Percentiles rank a stretch among this genome's conserved stretches.
phyloP scores from a whole-genome alignment of 1,140 invertebrate species.

The Thaumatotibia leucotreta region DNA sequence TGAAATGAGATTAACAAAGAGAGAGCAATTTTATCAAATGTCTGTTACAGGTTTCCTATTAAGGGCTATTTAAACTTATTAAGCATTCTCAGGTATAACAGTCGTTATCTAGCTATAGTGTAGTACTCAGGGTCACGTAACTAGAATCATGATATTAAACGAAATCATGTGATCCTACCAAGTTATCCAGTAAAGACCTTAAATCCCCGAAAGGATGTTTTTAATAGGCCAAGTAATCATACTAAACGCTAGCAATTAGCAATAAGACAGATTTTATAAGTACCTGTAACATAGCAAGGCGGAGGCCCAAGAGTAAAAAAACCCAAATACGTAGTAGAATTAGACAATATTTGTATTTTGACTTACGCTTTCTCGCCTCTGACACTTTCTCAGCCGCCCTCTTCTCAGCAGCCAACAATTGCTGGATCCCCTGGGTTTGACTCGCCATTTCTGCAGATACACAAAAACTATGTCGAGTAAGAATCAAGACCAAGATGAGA shows the following conservation, averaged over 20 bases:
- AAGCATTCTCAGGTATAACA: neutral
- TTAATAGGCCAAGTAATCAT: neutral
- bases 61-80: neutral
- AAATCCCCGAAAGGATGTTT: neutral
- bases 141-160: neutral
- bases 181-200: neutral
- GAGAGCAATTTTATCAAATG: neutral
- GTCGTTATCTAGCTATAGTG: neutral
- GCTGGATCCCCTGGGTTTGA: constrained; percentile 99
- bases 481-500: constrained; percentile 60
- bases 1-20: neutral
- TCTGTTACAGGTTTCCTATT: neutral
- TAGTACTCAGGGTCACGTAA: constrained; percentile 1
- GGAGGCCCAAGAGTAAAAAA: constrained; percentile 14
- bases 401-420: constrained; percentile 98
- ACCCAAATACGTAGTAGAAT: constrained; percentile 34
- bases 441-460: constrained; percentile 91
- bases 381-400: constrained; percentile 98
- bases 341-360: constrained; percentile 13
- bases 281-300: neutral
- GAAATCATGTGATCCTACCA: neutral
- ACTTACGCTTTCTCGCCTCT: constrained; percentile 98
- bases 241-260: neutral
- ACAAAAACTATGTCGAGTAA: constrained; percentile 65
- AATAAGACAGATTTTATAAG: neutral